Base-by-base conservation (phyloP, 2,113 vertebrate genomes). In the Epinephelus moara region DNA sequence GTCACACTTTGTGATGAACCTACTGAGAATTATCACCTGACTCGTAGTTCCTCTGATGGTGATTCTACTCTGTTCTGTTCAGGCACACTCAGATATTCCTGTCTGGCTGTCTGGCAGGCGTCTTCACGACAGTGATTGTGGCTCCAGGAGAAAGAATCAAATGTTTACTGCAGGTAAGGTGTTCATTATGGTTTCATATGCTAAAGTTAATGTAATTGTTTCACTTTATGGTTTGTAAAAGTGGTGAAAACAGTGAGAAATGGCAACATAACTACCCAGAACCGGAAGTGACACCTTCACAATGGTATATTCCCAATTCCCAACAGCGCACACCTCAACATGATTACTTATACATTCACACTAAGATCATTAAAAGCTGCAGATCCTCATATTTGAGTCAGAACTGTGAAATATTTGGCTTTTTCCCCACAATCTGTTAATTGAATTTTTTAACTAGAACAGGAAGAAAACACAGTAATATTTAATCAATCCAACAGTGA, bases 81-180 rank as follows among this genome's bases (percentile, higher is more conserved):
- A 96, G 95, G 52, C 69, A 82, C 50, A 9, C 70, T 62, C 95
- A 96, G 63, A 85, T 94, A 17, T 95, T 94, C 77, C 49, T 94
- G 33, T 92, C 96, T 0, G 96, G 96, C 21, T 95, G 95, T 86
- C 77, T 96, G 64, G 92, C 94, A 0, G 96, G 95, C 2, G 80
- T 94, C n/a, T 95, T 93, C 74, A 95, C 94, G 0, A 94, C 95
- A 0, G 88, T 94, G 3, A 95, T 96, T 0, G 93, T 95, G 27
- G 90, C 92, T 81, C 96, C 95, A 1, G 95, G 94, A 80, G 96
- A 96, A 66, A 93, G 96, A 80, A 93, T 96, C 89, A 96, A 96
- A 69, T 96, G 96, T 47, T 89, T 96, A 72, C 92, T 96, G 30
- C 96, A 96, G 94, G 96, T 91, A 75, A 86, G 70, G 21, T 57